Conservation (phyloP, 1,140 invertebrate species). For the Bombus waltoni region DNA sequence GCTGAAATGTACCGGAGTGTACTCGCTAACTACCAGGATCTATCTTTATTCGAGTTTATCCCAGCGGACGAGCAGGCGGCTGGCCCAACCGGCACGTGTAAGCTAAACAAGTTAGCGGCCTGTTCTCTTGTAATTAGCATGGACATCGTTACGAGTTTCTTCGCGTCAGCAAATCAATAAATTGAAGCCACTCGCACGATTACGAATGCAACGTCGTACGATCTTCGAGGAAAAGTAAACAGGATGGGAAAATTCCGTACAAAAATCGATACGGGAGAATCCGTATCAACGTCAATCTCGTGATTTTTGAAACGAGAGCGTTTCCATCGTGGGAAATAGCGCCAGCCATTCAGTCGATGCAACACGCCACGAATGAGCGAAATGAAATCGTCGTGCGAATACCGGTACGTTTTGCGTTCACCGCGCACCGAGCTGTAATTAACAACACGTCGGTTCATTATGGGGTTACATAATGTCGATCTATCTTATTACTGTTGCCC, state of each 20-base stretch:
- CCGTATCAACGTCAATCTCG: not conserved
- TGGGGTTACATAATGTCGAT: slow-evolving; percentile 42
- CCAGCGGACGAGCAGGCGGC: slow-evolving; percentile 33
- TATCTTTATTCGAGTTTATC: slow-evolving; percentile 44
- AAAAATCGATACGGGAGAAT: not conserved
- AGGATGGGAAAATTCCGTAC: not conserved
- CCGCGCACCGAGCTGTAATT: slow-evolving; percentile 18
- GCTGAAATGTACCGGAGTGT: not conserved
- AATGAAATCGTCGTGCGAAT: slow-evolving; percentile 31
- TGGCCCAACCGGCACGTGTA: slow-evolving; percentile 39
- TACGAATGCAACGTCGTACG: slow-evolving; percentile 7
- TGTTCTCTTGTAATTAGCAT: slow-evolving; percentile 59
- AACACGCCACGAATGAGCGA: not conserved
- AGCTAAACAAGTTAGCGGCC: slow-evolving; percentile 60
- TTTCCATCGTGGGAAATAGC: slow-evolving; percentile 3
- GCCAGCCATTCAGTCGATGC: not conserved
- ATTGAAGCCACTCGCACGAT: slow-evolving; percentile 16
- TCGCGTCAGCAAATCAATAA: slow-evolving; percentile 52
- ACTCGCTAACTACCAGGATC: slow-evolving; percentile 48
- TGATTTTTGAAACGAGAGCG: not conserved
- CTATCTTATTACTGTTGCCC: slow-evolving; percentile 39
- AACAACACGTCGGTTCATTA: slow-evolving; percentile 47
- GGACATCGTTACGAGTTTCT: slow-evolving; percentile 44
- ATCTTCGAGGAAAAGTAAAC: too few species aligned
- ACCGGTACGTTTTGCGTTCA: not conserved